Evolutionary conservation across 2,797 vertebrate genomes (phyloP).

Genomic region (Anableps anableps): DNA sequence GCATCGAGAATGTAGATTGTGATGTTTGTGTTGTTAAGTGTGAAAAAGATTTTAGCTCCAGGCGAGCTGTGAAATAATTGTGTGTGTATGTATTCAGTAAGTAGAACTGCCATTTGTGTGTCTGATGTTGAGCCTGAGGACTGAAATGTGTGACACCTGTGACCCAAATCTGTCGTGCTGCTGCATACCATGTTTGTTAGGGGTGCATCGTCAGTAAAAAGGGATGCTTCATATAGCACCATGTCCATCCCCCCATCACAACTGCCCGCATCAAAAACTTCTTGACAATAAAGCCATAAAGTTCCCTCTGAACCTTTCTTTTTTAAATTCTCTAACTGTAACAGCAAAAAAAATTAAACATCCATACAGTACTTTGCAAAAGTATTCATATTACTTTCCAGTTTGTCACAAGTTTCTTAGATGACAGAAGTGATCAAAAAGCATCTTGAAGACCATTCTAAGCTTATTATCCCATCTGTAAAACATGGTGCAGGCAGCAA

Average conservation of each 20-base stretch:
- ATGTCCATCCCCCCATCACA: constrained; percentile 14
- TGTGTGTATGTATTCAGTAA: constrained; percentile 42
- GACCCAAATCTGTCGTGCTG: constrained; percentile 54
- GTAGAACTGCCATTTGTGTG: constrained; percentile 59
- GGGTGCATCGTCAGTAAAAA: constrained; percentile 38
- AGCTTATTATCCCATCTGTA: no score
- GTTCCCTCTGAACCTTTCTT: not conserved
- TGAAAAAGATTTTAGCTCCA: constrained; percentile 63
- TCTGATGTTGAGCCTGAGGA: constrained; percentile 45
- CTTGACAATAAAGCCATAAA: constrained; percentile 7
- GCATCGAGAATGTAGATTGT: constrained; percentile 67
- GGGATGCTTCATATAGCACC: constrained; percentile 60
- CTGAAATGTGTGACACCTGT: constrained; percentile 57
- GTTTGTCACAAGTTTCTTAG: not conserved
- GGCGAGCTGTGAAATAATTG: constrained; percentile 47
- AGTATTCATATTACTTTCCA: not conserved
- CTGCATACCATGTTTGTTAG: constrained; percentile 36
- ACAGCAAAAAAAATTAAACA: not conserved
- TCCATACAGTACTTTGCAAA: not conserved
- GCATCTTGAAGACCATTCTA: not conserved
- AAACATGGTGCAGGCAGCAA: no score
- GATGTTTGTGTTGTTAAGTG: constrained; percentile 64
- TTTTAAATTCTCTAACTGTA: not conserved
- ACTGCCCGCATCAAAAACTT: not conserved
- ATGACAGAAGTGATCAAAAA: not conserved